phyloP scores from a whole-genome alignment of 2,113 vertebrate genomes.

The Gymnocephalus cernua region DNA sequence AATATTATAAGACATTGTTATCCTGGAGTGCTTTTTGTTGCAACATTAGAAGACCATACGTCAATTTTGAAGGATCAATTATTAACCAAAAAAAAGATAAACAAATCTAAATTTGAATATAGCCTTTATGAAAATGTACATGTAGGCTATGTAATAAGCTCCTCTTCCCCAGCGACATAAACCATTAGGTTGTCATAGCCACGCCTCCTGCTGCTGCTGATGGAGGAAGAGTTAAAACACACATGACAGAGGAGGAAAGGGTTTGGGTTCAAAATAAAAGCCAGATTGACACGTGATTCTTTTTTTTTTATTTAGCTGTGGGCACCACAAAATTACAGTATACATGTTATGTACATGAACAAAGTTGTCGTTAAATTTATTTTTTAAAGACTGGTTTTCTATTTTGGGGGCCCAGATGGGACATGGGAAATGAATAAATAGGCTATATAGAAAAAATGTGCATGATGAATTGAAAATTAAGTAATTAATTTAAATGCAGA shows the following conservation, averaged over 20 bases:
- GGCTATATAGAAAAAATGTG: neutral
- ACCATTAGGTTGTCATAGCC: constrained; percentile 30
- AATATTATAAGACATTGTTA: neutral
- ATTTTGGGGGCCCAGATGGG: neutral
- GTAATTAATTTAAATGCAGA: neutral
- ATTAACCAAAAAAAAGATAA: neutral
- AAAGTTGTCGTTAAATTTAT: too few relatives aligned
- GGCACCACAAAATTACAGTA: neutral
- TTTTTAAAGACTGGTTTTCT: too few relatives aligned
- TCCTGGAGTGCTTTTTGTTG: neutral
- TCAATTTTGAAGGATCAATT: neutral
- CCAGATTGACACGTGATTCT: neutral
- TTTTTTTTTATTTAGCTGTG: neutral
- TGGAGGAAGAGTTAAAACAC: neutral
- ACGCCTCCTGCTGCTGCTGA: constrained; percentile 25
- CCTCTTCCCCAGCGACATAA: neutral
- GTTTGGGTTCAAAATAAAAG: constrained; percentile 38
- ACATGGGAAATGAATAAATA: neutral
- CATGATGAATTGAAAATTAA: neutral
- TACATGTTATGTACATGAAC: neutral
- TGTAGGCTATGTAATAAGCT: neutral
- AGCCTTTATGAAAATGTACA: neutral
- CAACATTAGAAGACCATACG: neutral
- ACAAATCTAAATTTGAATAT: neutral
- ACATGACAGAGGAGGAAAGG: neutral